Evolutionary conservation across 2,113 vertebrate genomes (phyloP).

Genomic region (Corvus cornix): DNA sequence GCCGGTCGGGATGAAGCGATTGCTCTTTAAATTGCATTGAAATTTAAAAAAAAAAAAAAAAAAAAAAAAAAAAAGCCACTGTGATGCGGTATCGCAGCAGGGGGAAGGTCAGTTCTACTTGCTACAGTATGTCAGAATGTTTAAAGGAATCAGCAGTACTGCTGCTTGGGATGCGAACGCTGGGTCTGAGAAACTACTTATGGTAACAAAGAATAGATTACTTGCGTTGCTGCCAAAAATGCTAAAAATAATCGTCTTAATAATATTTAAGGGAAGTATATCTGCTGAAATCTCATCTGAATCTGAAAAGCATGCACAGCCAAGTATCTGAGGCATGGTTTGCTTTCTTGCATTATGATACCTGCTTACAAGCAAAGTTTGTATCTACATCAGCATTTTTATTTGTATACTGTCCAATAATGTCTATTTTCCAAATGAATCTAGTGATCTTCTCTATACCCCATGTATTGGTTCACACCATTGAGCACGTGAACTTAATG

Average conservation of each 20-base stretch:
- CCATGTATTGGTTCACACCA: background rate
- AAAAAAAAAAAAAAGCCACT: no score
- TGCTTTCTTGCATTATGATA: background rate
- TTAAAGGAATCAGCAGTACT: background rate
- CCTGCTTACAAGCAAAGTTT: background rate
- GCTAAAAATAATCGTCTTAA: background rate
- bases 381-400: fast-evolving
- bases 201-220: background rate
- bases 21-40: background rate
- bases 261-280: background rate
- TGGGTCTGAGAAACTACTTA: background rate
- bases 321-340: background rate
- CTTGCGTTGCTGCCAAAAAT: background rate
- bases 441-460: fast-evolving
- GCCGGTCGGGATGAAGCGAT: fast-evolving
- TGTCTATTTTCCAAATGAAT: background rate
- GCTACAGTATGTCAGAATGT: fast-evolving
- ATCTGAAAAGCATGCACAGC: background rate
- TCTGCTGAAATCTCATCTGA: background rate
- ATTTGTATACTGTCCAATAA: background rate
- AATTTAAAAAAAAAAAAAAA: no score
- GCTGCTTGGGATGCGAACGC: background rate
- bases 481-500: fast-evolving
- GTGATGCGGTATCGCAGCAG: background rate
- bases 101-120: fast-evolving